Conservation (phyloP, 2,888 invertebrate genomes). For the Chironomus tentans region DNA sequence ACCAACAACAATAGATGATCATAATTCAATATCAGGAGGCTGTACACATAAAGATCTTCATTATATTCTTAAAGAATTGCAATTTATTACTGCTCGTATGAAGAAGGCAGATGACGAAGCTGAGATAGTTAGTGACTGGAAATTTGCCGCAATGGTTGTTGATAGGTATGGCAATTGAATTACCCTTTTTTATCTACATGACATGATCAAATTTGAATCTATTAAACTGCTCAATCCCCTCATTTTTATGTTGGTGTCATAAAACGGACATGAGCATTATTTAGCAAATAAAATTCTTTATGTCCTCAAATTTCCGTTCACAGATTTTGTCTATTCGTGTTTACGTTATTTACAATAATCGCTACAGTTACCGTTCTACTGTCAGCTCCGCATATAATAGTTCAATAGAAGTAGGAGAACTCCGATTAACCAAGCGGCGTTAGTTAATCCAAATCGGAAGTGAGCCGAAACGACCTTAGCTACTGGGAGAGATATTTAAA, state of each 20-base stretch:
- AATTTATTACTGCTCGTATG: constrained; percentile 90
- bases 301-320: constrained; percentile 33
- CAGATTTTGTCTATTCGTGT: constrained; percentile 90
- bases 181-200: neutral
- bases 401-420: constrained; percentile 54
- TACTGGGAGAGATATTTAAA: too few species aligned
- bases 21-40: constrained; percentile 51
- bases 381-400: constrained; percentile 90
- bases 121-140: constrained; percentile 93
- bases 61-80: constrained; percentile 83
- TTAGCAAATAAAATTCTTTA: neutral
- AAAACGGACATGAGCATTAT: too few species aligned
- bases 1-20: constrained; percentile 69
- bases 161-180: constrained; percentile 53
- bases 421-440: too few species aligned
- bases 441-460: too few species aligned
- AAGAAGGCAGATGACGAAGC: constrained; percentile 89
- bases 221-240: neutral
- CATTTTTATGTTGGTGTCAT: neutral
- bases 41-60: constrained; percentile 79
- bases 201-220: neutral
- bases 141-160: constrained; percentile 97
- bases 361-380: constrained; percentile 85
- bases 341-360: constrained; percentile 87
- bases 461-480: too few species aligned